Evolutionary conservation across 2,113 vertebrate species (phyloP).

Genomic region (Aegypius monachus): DNA sequence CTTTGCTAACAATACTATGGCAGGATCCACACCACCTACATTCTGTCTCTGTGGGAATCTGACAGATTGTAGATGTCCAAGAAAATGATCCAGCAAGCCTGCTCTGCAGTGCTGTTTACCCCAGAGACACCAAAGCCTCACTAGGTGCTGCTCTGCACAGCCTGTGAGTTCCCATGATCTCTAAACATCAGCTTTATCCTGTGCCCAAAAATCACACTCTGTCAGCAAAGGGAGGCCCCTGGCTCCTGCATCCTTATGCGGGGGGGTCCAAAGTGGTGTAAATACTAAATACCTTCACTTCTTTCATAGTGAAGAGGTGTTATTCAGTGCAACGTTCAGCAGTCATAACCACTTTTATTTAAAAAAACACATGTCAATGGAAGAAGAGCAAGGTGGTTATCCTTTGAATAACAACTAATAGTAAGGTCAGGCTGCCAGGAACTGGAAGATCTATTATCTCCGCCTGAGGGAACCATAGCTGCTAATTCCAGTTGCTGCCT

Average conservation of each 20-base stretch:
- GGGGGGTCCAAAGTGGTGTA: fast-evolving
- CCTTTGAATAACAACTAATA: background rate
- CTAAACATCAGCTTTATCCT: background rate
- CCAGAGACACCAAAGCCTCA: background rate
- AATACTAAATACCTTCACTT: background rate
- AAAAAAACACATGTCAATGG: background rate
- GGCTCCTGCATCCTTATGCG: background rate
- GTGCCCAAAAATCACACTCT: background rate
- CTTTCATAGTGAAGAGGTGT: background rate
- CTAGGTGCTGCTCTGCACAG: background rate
- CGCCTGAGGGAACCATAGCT: background rate
- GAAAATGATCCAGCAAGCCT: background rate
- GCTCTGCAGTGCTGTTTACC: background rate
- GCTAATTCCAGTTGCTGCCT: background rate
- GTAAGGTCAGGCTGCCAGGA: background rate
- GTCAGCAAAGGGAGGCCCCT: background rate
- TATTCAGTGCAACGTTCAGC: background rate
- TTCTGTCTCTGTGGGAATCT: background rate
- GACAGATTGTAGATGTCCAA: background rate
- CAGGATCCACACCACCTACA: background rate
- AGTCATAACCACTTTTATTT: background rate
- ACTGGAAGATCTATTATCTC: background rate
- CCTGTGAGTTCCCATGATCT: background rate
- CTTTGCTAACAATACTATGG: background rate
- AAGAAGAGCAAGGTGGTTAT: background rate